These are phyloP conservation scores for Laothoe populi DNA, from an alignment of 2,888 invertebrate species.

Conservation along the genomic window DNA sequence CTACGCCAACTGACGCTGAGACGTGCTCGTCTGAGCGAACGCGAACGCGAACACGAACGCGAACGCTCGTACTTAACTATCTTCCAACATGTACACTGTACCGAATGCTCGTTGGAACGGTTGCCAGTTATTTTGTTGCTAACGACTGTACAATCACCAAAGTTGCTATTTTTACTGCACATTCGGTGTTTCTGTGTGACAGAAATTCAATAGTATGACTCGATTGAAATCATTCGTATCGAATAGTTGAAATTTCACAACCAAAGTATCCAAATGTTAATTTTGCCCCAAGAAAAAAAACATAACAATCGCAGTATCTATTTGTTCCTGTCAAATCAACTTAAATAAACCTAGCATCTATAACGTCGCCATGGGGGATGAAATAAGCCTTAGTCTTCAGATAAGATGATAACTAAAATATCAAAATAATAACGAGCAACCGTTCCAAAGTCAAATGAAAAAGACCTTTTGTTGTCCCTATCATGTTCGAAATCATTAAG, in stretches of 20 bases:
- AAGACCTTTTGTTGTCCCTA: slow-evolving; percentile 42
- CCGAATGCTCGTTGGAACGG: background rate
- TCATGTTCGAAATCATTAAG: slow-evolving; percentile 37
- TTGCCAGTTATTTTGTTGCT: background rate
- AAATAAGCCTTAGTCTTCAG: background rate
- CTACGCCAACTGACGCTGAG: slow-evolving; percentile 92
- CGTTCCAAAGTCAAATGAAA: slow-evolving; percentile 29
- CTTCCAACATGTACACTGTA: slow-evolving; percentile 23
- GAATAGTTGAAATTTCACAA: no score
- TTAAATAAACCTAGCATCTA: background rate
- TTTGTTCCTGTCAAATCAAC: no score
- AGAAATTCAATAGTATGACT: no score
- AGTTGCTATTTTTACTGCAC: no score
- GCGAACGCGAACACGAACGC: slow-evolving; percentile 41
- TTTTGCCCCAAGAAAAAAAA: no score
- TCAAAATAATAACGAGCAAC: background rate
- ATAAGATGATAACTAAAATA: background rate
- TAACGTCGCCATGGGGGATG: background rate
- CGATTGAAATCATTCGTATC: no score
- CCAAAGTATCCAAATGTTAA: no score
- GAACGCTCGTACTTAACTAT: slow-evolving; percentile 60
- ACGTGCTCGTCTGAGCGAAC: slow-evolving; percentile 70
- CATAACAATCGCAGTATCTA: no score
- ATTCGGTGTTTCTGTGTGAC: no score
- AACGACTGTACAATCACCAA: background rate